A percentile compares a stretch with the other conserved stretches of the same genome.
These are phyloP conservation scores for Phallusia fumigata DNA, from an alignment of 23 tunicate species.

Conservation along the genomic window DNA sequence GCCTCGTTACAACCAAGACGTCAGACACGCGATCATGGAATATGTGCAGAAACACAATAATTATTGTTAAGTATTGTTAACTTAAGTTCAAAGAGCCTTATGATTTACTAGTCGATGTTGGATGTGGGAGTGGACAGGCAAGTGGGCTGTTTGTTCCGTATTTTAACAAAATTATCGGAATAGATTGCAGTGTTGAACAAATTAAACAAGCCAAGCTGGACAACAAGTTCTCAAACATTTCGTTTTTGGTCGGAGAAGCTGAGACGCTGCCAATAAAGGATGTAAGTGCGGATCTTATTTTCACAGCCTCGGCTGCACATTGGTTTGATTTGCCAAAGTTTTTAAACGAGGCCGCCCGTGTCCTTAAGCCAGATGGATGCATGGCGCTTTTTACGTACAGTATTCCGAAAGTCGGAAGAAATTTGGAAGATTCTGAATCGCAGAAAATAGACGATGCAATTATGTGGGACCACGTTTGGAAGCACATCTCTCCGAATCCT, in stretches of 20 bases:
- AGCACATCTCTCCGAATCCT: too few relatives aligned
- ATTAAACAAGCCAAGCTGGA: conserved; percentile 28
- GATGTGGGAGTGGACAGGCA: conserved; percentile 53
- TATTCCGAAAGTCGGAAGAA: neutral
- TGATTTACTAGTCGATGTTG: conserved; percentile 34
- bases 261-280: conserved; percentile 35
- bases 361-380: conserved; percentile 45
- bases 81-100: neutral
- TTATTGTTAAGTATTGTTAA: neutral
- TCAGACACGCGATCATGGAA: neutral
- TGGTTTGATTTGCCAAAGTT: conserved; percentile 53
- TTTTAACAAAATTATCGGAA: conserved; percentile 10
- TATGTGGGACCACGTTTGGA: too few relatives aligned
- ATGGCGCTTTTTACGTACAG: conserved; percentile 35
- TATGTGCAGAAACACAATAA: neutral
- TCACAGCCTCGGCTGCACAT: conserved; percentile 40
- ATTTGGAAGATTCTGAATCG: too few relatives aligned
- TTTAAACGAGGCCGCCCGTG: conserved; percentile 32
- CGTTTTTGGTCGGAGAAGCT: conserved; percentile 23
- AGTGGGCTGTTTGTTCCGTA: conserved; percentile 11
- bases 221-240: neutral
- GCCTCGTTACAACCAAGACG: neutral
- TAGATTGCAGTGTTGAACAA: conserved; percentile 32
- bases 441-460: too few relatives aligned
- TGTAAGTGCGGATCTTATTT: conserved; percentile 33